Percentiles rank a stretch among this genome's conserved stretches.
phyloP scores from a whole-genome alignment of 2,113 vertebrate genomes.

The Equus przewalskii region DNA sequence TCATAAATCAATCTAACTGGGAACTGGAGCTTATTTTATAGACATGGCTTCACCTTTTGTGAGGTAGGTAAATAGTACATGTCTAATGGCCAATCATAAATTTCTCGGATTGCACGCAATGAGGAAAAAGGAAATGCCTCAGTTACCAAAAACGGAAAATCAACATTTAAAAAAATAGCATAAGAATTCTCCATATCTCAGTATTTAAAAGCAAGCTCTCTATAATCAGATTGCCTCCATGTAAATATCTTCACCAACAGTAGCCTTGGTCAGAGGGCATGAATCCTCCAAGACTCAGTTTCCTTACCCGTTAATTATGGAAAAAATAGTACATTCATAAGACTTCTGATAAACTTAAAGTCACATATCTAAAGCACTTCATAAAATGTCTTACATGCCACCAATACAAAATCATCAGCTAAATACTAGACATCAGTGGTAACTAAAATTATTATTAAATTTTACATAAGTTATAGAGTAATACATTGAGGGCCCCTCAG shows the following conservation, averaged over 20 bases:
- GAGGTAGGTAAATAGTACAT: neutral
- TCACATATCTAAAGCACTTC: neutral
- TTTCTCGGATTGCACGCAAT: neutral
- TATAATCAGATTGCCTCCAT: neutral
- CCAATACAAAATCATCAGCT: too few species aligned
- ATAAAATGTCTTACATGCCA: neutral
- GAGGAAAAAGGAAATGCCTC: neutral
- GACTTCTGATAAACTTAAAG: neutral
- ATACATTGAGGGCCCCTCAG: neutral
- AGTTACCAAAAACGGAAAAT: neutral
- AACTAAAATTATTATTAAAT: neutral
- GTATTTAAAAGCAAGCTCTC: neutral
- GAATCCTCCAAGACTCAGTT: neutral
- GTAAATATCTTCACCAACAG: neutral
- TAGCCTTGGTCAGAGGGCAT: neutral
- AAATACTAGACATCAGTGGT: neutral
- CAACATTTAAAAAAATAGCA: neutral
- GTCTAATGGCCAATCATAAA: neutral
- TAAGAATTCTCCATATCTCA: neutral
- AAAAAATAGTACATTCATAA: neutral
- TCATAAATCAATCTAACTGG: neutral
- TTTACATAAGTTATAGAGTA: neutral
- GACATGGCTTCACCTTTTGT: neutral
- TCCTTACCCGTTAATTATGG: neutral
- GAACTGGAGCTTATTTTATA: neutral